Conservation (phyloP, 2,888 invertebrate genomes). For the Platypus cylindrus region DNA sequence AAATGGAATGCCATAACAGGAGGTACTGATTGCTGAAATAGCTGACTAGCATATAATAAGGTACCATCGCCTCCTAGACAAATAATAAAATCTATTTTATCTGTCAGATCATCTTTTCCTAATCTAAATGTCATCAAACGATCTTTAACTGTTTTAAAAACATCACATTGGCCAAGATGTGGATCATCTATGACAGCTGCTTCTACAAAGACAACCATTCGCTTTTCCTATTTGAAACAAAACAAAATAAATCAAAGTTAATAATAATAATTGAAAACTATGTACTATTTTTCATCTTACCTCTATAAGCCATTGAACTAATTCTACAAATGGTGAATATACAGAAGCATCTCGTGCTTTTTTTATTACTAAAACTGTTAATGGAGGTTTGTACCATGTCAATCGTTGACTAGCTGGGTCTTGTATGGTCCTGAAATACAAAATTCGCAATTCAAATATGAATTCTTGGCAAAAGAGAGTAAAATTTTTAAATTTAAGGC, state of each 20-base stretch:
- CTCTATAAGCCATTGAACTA: slow-evolving; percentile 86
- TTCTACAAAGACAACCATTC: slow-evolving; percentile 93
- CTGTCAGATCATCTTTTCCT: slow-evolving; percentile 86
- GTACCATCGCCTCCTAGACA: slow-evolving; percentile 98
- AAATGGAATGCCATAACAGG: slow-evolving; percentile 98
- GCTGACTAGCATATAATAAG: slow-evolving; percentile 80
- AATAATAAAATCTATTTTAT: slow-evolving; percentile 93
- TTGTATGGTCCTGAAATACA: slow-evolving; percentile 72
- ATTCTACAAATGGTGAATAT: slow-evolving; percentile 78
- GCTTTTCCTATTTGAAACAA: slow-evolving; percentile 56
- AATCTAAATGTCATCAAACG: slow-evolving; percentile 79
- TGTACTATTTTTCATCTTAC: slow-evolving; percentile 45
- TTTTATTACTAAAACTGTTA: slow-evolving; percentile 94
- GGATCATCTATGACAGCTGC: slow-evolving; percentile 80
- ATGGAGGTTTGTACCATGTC: slow-evolving; percentile 93
- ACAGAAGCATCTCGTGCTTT: slow-evolving; percentile 88
- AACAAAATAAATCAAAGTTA: slow-evolving; percentile 1
- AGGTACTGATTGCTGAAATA: slow-evolving; percentile 93
- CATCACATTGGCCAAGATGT: slow-evolving; percentile 57
- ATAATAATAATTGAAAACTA: too few relatives aligned
- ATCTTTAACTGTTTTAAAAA: slow-evolving; percentile 66
- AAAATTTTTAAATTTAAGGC: too few relatives aligned
- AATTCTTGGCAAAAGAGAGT: too few relatives aligned
- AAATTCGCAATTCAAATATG: background rate
- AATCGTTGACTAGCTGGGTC: slow-evolving; percentile 93